A percentile compares a stretch with the other conserved stretches of the same genome.
These are phyloP conservation scores for Oreotrochilus melanogaster DNA, from an alignment of 2,113 vertebrate species.

Conservation along the genomic window DNA sequence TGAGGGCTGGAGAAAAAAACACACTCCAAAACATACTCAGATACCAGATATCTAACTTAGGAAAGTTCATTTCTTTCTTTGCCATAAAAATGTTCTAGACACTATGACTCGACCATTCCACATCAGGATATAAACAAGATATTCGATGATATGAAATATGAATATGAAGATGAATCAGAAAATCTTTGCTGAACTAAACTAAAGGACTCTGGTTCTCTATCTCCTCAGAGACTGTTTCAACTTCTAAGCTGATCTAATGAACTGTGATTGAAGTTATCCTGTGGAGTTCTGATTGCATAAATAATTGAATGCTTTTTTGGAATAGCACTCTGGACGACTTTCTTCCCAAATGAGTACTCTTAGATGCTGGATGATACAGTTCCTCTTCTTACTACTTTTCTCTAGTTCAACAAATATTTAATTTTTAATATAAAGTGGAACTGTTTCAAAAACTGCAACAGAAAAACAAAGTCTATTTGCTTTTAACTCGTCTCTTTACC, in stretches of 20 bases:
- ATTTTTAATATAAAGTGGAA: background rate
- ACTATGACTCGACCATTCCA: background rate
- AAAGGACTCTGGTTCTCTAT: background rate
- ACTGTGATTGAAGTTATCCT: background rate
- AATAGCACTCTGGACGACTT: background rate
- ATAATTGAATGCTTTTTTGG: background rate
- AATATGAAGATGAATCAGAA: background rate
- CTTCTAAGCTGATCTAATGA: background rate
- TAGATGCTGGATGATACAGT: background rate
- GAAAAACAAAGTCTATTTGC: background rate
- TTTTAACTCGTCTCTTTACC: background rate
- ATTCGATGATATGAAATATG: background rate
- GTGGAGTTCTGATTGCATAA: background rate
- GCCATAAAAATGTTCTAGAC: background rate
- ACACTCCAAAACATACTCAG: background rate
- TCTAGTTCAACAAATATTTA: slow-evolving; percentile 23
- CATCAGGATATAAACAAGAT: background rate
- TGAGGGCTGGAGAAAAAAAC: background rate
- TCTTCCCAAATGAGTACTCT: background rate
- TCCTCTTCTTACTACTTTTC: background rate
- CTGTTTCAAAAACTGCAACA: background rate
- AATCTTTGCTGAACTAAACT: background rate
- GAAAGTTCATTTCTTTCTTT: background rate
- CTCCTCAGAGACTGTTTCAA: background rate
- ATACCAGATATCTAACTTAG: background rate